Base-by-base conservation (phyloP, 2,797 vertebrate species). In the Trichosurus vulpecula region DNA sequence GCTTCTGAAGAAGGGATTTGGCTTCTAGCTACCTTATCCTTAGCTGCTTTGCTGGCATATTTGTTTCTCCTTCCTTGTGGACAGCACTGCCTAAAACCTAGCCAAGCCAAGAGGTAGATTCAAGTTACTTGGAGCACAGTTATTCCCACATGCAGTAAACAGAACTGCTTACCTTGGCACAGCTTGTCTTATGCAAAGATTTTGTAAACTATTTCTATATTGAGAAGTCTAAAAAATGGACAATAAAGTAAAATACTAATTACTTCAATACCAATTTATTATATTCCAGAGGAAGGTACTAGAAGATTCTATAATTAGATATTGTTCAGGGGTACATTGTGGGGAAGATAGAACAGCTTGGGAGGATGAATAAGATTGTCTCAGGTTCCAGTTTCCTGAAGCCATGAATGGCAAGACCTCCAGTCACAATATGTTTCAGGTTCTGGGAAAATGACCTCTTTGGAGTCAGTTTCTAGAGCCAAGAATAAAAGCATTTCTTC, bases 311-410 rank as follows among this genome's bases (percentile, higher is more conserved):
- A 25, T 25, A 47, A 6, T 74, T 47, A 47, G 22, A 9, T 47
- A 47, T 47, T 81, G n/a, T 61, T 16, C 19, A 81, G 41, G 6
- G 11, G n/a, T 47, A 27, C n/a, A 81, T 25, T 1, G 8, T 81
- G 74, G 74, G 22, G 19, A 81, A 27, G 41, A 81, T 47, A 81
- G 41, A 41, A 47, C 41, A 81, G 22, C 41, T 81, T 81, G 74
- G n/a, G 74, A 81, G 41, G 74, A 47, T 47, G 29, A 81, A 47
- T 81, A 81, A 81, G n/a, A 81, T 27, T 81, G 74, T 81, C 41
- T 81, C 47, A 81, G 93, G 87, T 92, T 95, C 94, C 92, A 54
- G 52, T 93, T 95, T 92, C 55, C 54, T 57, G 93, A 91, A 96
- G 52, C 19, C 30, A 61, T 53, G 30, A 51, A 94, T 92, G 87